These are phyloP conservation scores for Cirrhinus mrigala DNA, from an alignment of 2,797 vertebrate species.

Conservation along the genomic window DNA sequence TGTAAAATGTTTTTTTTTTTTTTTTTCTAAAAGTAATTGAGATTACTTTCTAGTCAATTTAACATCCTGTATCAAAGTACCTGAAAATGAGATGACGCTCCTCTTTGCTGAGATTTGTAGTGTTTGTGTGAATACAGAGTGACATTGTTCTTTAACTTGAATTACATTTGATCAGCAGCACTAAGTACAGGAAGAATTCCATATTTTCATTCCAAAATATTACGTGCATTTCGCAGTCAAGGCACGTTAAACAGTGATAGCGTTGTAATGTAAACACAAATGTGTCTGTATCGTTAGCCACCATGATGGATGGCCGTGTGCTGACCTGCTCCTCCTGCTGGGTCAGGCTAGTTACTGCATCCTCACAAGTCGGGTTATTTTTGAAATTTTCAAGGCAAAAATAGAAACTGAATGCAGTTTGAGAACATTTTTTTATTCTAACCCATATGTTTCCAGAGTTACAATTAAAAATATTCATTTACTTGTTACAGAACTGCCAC, in stretches of 20 bases:
- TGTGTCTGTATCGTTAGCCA: neutral
- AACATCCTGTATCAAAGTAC: neutral
- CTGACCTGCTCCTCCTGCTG: neutral
- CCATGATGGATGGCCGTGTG: neutral
- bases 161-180: neutral
- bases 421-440: neutral
- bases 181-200: neutral
- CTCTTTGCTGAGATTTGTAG: too few species aligned
- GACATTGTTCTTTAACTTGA: neutral
- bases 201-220: too few species aligned
- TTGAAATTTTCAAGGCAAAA: neutral
- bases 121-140: too few species aligned
- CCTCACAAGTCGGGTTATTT: neutral
- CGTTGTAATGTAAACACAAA: neutral
- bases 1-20: too few species aligned
- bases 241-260: neutral
- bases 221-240: neutral
- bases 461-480: neutral
- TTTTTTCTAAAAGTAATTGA: too few species aligned
- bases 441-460: neutral
- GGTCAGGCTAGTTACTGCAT: neutral
- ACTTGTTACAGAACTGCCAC: neutral
- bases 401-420: neutral
- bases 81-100: neutral
- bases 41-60: neutral